These are phyloP conservation scores for Petrocephalus sullivani DNA, from an alignment of 2,797 vertebrate genomes.

Conservation along the genomic window DNA sequence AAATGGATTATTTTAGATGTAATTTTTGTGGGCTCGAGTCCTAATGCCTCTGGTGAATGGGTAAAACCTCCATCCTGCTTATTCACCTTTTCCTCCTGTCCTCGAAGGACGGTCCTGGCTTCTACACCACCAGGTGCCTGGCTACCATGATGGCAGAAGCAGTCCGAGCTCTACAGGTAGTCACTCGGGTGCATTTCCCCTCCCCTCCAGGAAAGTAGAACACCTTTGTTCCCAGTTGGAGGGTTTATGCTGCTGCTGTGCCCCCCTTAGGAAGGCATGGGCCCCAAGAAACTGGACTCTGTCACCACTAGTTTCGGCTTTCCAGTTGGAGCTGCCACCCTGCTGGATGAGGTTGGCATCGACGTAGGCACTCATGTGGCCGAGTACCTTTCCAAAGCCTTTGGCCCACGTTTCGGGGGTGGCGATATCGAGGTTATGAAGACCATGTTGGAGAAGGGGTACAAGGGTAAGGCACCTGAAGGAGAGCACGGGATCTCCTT, in stretches of 20 bases:
- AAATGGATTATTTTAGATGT: neutral
- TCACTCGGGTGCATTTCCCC: neutral
- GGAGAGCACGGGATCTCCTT: neutral
- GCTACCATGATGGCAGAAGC: slow-evolving; percentile 85
- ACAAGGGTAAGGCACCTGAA: slow-evolving; percentile 60
- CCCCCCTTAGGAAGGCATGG: slow-evolving; percentile 72
- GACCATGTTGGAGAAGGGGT: slow-evolving; percentile 83
- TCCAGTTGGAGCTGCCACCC: slow-evolving; percentile 80
- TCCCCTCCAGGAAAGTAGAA: neutral
- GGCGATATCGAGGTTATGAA: slow-evolving; percentile 79
- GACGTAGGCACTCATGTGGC: slow-evolving; percentile 87
- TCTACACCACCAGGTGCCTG: slow-evolving; percentile 95
- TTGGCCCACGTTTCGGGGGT: slow-evolving; percentile 84
- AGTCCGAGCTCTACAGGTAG: slow-evolving; percentile 75
- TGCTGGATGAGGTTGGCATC: slow-evolving; percentile 90
- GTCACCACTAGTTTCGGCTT: slow-evolving; percentile 86
- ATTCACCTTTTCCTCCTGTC: neutral
- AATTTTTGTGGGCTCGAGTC: too few relatives aligned
- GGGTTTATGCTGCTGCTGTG: neutral
- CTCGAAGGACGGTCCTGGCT: slow-evolving; percentile 88
- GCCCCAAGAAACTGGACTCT: slow-evolving; percentile 81
- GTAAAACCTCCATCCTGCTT: neutral
- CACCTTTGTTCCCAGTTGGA: neutral
- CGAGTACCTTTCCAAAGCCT: slow-evolving; percentile 86
- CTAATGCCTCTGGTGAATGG: neutral